phyloP scores from a whole-genome alignment of 2,113 vertebrate genomes.

The Chelonoidis abingdonii region DNA sequence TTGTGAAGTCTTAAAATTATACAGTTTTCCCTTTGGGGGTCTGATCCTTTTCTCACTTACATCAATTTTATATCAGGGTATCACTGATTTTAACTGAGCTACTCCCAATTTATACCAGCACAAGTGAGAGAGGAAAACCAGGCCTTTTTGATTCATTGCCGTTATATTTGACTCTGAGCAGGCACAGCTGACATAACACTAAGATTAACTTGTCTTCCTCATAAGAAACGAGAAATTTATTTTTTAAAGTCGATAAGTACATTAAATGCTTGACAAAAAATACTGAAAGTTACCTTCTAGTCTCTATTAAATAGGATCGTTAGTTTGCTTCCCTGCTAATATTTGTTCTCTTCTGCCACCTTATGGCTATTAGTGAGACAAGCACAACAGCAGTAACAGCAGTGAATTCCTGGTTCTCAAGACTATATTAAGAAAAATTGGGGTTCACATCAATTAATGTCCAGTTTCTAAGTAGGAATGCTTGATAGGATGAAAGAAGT shows the following conservation, averaged over 20 bases:
- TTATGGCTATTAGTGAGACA: not conserved
- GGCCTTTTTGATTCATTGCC: not conserved
- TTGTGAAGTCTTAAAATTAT: not conserved
- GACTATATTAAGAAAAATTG: not conserved
- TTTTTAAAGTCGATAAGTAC: not conserved
- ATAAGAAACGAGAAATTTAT: not conserved
- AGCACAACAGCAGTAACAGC: not conserved
- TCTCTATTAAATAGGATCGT: not conserved
- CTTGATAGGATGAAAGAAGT: not conserved
- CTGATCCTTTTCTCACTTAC: not conserved
- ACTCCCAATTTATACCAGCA: not conserved
- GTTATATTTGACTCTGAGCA: not conserved
- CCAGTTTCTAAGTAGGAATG: not conserved
- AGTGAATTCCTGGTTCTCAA: fast-evolving
- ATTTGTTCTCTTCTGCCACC: slow-evolving; percentile 67
- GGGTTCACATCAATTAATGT: not conserved
- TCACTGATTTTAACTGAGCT: not conserved
- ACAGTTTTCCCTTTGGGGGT: not conserved
- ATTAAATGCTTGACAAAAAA: not conserved
- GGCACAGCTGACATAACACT: not conserved
- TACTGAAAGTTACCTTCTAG: not conserved
- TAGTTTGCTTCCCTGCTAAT: not conserved
- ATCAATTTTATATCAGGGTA: not conserved
- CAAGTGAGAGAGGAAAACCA: not conserved
- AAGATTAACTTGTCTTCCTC: not conserved